Percentiles rank a stretch among this genome's conserved stretches.
Evolutionary conservation across 2,113 vertebrate species (phyloP).

Genomic region (Pseudopodoces humilis): DNA sequence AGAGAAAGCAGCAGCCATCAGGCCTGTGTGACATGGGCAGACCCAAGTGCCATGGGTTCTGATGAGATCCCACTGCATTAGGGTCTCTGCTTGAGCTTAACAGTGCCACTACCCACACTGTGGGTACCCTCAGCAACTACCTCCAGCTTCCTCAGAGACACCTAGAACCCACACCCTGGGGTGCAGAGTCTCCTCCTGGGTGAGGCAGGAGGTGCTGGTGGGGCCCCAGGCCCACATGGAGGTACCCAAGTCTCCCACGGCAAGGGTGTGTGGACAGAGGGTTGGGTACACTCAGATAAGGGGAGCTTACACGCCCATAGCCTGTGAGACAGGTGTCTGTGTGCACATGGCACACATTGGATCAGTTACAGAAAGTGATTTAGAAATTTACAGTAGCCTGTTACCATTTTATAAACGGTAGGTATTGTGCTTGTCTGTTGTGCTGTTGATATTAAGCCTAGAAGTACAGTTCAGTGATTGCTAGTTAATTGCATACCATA

Average conservation of each 20-base stretch:
- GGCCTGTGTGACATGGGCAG: neutral
- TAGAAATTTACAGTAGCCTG: neutral
- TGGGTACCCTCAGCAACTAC: neutral
- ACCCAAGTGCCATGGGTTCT: neutral
- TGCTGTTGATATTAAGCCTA: neutral
- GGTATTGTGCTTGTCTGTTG: neutral
- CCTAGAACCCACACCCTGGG: neutral
- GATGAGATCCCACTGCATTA: accelerated
- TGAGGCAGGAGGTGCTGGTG: neutral
- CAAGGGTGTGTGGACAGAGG: accelerated
- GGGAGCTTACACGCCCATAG: neutral
- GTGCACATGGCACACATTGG: accelerated
- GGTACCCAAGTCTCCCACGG: neutral
- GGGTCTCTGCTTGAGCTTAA: neutral
- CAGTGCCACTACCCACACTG: neutral
- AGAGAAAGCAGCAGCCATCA: neutral
- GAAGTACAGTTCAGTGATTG: neutral
- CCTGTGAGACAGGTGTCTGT: neutral
- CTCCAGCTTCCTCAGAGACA: neutral
- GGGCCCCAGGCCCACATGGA: neutral
- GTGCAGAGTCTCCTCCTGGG: neutral
- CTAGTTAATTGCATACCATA: neutral
- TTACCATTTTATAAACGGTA: neutral
- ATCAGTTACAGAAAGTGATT: neutral
- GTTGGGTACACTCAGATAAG: neutral